Percentiles rank a stretch among this genome's conserved stretches.
phyloP scores from a whole-genome alignment of 2,113 vertebrate genomes.

The Platycercus adscitus region DNA sequence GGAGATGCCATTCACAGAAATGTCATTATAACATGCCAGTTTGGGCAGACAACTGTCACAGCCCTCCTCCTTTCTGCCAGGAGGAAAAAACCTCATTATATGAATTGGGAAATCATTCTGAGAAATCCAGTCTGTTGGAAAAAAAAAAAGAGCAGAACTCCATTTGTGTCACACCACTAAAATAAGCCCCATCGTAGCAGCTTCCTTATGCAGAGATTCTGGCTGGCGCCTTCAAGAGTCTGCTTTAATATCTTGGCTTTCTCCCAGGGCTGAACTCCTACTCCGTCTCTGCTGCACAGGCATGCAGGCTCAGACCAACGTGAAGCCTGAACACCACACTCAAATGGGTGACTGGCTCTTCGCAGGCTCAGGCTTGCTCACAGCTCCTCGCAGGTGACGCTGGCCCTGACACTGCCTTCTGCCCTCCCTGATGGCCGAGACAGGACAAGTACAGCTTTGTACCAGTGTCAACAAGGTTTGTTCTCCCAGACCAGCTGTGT shows the following conservation, averaged over 20 bases:
- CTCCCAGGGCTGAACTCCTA: background rate
- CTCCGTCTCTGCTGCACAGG: background rate
- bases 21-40: background rate
- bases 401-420: background rate
- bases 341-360: accelerated
- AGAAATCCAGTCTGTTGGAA: background rate
- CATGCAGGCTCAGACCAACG: background rate
- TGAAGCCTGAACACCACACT: background rate
- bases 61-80: background rate
- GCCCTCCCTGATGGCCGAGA: background rate
- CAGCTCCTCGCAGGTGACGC: accelerated
- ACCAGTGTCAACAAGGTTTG: background rate
- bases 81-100: background rate
- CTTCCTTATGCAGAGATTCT: constrained; percentile 11
- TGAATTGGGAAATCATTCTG: background rate
- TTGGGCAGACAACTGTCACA: background rate
- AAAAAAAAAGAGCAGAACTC: constrained; percentile 56
- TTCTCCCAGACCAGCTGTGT: background rate
- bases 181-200: constrained; percentile 23
- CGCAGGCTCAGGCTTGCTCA: background rate
- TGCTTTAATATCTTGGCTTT: background rate
- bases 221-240: constrained; percentile 43
- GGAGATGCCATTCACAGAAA: background rate
- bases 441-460: background rate
- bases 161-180: background rate